phyloP scores from a whole-genome alignment of 2,113 vertebrate genomes.

The Chamaetylas fuelleborni region DNA sequence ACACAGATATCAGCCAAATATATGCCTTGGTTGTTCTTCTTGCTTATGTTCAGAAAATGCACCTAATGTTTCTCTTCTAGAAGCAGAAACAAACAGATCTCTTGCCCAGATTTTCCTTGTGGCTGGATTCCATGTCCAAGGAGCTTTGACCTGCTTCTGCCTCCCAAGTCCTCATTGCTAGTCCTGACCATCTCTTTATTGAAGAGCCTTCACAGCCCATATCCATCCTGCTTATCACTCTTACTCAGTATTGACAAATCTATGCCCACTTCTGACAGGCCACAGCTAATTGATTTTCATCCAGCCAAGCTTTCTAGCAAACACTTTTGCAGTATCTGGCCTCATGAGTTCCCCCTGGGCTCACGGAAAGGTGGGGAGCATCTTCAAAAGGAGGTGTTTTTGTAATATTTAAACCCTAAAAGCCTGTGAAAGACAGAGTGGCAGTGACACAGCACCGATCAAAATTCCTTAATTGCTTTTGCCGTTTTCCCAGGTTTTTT shows the following conservation, averaged over 20 bases:
- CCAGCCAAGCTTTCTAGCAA: conserved; percentile 25
- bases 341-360: not conserved
- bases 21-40: not conserved
- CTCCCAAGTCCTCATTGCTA: not conserved
- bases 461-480: not conserved
- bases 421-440: not conserved
- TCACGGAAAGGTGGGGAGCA: not conserved
- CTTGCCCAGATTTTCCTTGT: not conserved
- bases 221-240: conserved; percentile 63
- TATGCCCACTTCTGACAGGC: conserved; percentile 24
- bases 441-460: accelerated
- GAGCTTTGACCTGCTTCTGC: not conserved
- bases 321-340: not conserved
- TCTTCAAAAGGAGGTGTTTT: not conserved
- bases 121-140: not conserved
- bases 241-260: conserved; percentile 52
- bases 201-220: conserved; percentile 55
- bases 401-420: not conserved
- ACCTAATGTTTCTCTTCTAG: not conserved
- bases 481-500: not conserved
- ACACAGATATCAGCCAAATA: not conserved
- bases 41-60: not conserved
- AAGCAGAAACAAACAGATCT: not conserved
- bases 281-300: conserved; percentile 49
- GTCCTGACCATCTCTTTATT: conserved; percentile 18